Percentiles rank a stretch among this genome's conserved stretches.
These are phyloP conservation scores for Oreochromis mossambicus DNA, from an alignment of 2,797 vertebrate genomes.

Conservation along the genomic window DNA sequence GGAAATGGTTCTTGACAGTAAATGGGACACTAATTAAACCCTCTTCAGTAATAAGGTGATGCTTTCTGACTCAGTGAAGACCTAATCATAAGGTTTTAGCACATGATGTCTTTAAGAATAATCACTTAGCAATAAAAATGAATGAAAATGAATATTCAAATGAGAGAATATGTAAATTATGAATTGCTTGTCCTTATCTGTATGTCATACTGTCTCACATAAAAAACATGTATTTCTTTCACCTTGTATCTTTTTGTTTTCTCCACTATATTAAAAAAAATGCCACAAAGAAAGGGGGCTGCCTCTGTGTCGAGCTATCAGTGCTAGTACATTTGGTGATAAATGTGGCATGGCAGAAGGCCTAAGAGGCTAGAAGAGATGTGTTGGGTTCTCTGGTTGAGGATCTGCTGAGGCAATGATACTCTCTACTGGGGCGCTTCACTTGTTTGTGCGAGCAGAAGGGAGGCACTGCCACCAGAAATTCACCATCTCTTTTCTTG, in stretches of 20 bases:
- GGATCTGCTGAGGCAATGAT: conserved; percentile 32
- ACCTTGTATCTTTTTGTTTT: neutral
- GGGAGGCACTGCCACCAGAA: conserved; percentile 48
- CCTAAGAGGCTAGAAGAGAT: conserved; percentile 27
- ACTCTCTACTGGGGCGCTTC: conserved; percentile 30
- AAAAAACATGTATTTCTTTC: neutral
- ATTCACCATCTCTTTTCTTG: conserved; percentile 31
- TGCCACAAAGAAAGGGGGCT: neutral
- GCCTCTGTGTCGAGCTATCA: neutral
- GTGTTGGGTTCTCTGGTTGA: conserved; percentile 42
- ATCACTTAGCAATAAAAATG: neutral
- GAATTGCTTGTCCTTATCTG: neutral
- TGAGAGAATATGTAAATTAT: neutral
- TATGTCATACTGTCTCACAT: neutral
- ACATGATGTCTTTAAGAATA: neutral
- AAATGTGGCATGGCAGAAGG: conserved; percentile 58
- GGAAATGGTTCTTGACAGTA: conserved; percentile 19
- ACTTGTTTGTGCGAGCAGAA: conserved; percentile 35
- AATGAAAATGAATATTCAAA: neutral
- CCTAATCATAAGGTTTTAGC: neutral
- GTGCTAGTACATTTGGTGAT: conserved; percentile 57
- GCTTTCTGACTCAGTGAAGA: neutral
- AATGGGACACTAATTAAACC: conserved; percentile 18
- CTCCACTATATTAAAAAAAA: neutral
- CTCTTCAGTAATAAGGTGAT: neutral